Evolutionary conservation across 2,797 vertebrate species (phyloP), one percentile per base, ranked within the genome.

Genomic region (Callimico goeldii): DNA sequence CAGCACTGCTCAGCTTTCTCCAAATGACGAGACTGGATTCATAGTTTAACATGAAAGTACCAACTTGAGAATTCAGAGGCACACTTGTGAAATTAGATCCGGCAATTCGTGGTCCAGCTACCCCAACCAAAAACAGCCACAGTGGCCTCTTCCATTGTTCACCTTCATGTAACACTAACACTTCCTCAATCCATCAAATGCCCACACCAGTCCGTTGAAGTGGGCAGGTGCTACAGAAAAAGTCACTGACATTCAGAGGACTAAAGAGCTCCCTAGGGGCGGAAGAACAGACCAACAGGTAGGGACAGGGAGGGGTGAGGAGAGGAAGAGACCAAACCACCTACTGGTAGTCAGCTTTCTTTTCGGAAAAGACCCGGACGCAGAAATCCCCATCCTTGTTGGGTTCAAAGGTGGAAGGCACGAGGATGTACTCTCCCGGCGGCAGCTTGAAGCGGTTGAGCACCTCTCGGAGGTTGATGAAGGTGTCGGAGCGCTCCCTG

Each of bases 401-500:
- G 61, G 99, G 99, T 22, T 99, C 99, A 0, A 99, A 99, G 91
- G 99, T 99, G 17, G 99, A 99, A 0, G 99, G 99, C 41, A 99
- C 91, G 0, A 99, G 15, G 13, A 99, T 96, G 20, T 99, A 99
- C 90, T 99, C 99, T 0, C 99, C 99, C 0, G 99, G 98, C 0
- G 99, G 99, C 52, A 99, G 99, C 88, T 97, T 98, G 98, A 99
- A 99, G 13, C 99, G 98, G 96, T 98, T 99, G 97, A 99, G 98
- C 67, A 99, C 99, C 85, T 99, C 99, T 0, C 99, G 98, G 58
- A 99, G 99, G 98, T 99, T 99, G 98, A 99, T 98, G 97, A 99
- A 99, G 55, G 99, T 99, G 79, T 99, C 99, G 0, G 99, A 99
- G 22, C 98, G 99, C 57, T 99, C 99, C 4, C 98, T 92, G 0